Evolutionary conservation across 2,113 vertebrate species (phyloP).

Genomic region (Bothrops jararaca): DNA sequence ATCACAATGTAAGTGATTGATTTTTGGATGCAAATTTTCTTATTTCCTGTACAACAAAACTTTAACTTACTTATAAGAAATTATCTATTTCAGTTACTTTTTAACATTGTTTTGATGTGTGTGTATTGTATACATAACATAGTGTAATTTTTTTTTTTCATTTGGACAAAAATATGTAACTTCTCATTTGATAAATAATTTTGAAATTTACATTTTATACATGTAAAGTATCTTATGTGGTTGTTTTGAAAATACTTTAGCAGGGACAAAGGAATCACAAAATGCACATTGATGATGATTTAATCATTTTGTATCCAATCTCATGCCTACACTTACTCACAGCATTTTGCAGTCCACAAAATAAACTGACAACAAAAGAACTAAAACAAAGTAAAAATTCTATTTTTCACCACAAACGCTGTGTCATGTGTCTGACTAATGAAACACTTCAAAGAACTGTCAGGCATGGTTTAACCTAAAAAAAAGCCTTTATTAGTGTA

Average conservation of each 20-base stretch:
- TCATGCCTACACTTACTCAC: neutral
- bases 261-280: neutral
- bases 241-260: neutral
- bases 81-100: neutral
- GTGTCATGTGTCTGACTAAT: too few relatives aligned
- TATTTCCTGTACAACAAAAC: neutral
- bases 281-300: neutral
- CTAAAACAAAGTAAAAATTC: slow-evolving; percentile 26
- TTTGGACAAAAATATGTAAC: neutral
- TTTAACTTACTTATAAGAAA: neutral
- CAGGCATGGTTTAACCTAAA: too few relatives aligned
- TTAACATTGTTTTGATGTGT: neutral
- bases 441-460: too few relatives aligned
- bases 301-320: neutral
- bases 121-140: neutral
- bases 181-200: neutral
- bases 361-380: slow-evolving; percentile 24
- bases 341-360: neutral
- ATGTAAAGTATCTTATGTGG: neutral
- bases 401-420: slow-evolving; percentile 18
- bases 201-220: neutral
- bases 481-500: too few relatives aligned
- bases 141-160: neutral
- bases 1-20: neutral
- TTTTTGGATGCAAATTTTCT: neutral